phyloP scores from a whole-genome alignment of 2,113 vertebrate species.

The Hippocampus zosterae region DNA sequence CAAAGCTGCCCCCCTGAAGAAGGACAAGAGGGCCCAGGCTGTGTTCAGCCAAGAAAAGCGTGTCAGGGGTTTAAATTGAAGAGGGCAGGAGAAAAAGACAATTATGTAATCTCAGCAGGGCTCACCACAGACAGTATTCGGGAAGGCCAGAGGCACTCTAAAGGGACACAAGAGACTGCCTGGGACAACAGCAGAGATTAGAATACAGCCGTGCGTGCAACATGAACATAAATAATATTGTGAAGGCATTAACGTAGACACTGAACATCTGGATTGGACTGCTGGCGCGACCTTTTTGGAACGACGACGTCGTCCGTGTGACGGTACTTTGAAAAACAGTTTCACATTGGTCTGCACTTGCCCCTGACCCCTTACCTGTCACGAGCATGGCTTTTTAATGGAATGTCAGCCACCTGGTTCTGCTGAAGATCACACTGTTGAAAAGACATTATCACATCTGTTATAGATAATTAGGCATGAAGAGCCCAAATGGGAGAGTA shows the following conservation, averaged over 20 bases:
- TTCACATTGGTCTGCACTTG: slow-evolving; percentile 17
- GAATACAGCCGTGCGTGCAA: slow-evolving; percentile 2
- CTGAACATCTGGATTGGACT: slow-evolving; percentile 39
- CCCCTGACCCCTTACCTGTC: background rate
- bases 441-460: background rate
- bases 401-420: background rate
- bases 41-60: slow-evolving; percentile 56
- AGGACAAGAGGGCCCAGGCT: slow-evolving; percentile 32
- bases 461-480: background rate
- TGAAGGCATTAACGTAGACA: slow-evolving; percentile 16
- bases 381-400: background rate
- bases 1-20: slow-evolving; percentile 30
- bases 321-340: slow-evolving; percentile 3
- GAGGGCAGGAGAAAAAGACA: slow-evolving; percentile 19
- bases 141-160: slow-evolving; percentile 17
- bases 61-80: slow-evolving; percentile 53
- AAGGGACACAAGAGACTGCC: background rate
- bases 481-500: background rate
- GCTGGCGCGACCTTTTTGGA: slow-evolving; percentile 4
- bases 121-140: slow-evolving; percentile 6
- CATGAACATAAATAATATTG: slow-evolving; percentile 4
- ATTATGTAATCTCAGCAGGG: slow-evolving; percentile 63
- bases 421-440: background rate
- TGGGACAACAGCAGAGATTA: slow-evolving; percentile 14
- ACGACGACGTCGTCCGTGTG: background rate